Evolutionary conservation across 2,888 invertebrate genomes (phyloP).

Genomic region (Nephrotoma flavescens): DNA sequence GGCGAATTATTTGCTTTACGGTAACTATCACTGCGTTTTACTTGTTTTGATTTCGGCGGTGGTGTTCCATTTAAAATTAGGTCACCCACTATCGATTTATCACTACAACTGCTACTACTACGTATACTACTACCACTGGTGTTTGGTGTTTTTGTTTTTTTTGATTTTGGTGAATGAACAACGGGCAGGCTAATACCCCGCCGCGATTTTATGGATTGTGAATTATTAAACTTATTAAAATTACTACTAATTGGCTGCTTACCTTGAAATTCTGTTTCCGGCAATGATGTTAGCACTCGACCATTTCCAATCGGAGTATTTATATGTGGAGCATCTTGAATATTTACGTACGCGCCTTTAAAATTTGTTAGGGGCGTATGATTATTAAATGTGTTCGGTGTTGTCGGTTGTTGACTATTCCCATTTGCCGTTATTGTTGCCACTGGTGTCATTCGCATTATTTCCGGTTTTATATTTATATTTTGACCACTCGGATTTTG

Average conservation of each 20-base stretch:
- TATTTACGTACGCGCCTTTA: slow-evolving; percentile 55
- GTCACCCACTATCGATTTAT: slow-evolving; percentile 12
- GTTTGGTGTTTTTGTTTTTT: slow-evolving; percentile 5
- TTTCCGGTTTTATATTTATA: slow-evolving; percentile 14
- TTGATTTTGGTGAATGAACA: slow-evolving; percentile 26
- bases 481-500: neutral
- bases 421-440: slow-evolving; percentile 15
- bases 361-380: neutral
- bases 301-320: slow-evolving; percentile 8
- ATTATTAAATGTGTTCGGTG: neutral
- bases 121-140: neutral
- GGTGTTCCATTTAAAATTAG: slow-evolving; percentile 16
- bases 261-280: slow-evolving; percentile 13
- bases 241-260: neutral
- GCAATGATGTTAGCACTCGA: slow-evolving; percentile 29
- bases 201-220: neutral
- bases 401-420: neutral
- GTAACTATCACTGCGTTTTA: slow-evolving; percentile 74
- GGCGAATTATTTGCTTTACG: slow-evolving; percentile 51
- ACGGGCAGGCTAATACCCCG: slow-evolving; percentile 15
- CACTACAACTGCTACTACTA: neutral
- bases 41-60: slow-evolving; percentile 26
- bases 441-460: slow-evolving; percentile 23
- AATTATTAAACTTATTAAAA: neutral
- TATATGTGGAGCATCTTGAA: slow-evolving; percentile 38